Base-by-base conservation (phyloP, 2,113 vertebrate species). In the Daubentonia madagascariensis region DNA sequence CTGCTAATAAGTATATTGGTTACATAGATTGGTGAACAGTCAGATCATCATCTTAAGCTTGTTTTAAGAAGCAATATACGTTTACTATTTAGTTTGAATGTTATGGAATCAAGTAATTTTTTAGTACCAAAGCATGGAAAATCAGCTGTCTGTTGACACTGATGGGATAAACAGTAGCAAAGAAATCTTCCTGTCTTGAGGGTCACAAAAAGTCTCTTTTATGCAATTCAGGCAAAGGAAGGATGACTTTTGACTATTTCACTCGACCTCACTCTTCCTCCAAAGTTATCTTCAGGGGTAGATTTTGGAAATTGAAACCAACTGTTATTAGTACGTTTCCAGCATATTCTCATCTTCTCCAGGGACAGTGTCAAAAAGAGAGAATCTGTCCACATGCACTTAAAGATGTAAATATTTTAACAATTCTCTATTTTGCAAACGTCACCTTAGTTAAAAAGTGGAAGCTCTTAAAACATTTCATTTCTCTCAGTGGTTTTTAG, bases 351-450 rank as follows among this genome's bases (percentile, higher is more conserved):
- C 72, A 50, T 84, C 52, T 96, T 80, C 91, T 91, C 79, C 78
- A 50, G 80, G 30, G 76, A 52, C n/a, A 32, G 22, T 30, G 37
- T 91, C 32, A 79, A 89, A 85, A 40, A 70, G 14, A 65, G 59
- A 76, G 50, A 92, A 67, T 89, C 68, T 70, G 40, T 88, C 70
- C 13, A 16, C 20, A 83, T 65, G n/a, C 59, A 92, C 84, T 94
- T 92, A 95, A 92, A 80, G 86, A 88, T 86, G 65, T 94, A 87
- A 97, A 97, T 96, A 88, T 95, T 97, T 97, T 93, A 97, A 63
- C 45, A 76, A 72, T 85, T 92, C 86, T 96, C 40, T n/a, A 73
- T 52, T 94, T 50, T 54, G 63, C 63, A 92, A 95, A 90, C 43
- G 73, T 93, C 32, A 93, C 65, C 59, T 91, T 92, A 70, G 48